These are phyloP conservation scores for Potorous gilbertii DNA, from an alignment of 2,797 vertebrate genomes.

Conservation along the genomic window DNA sequence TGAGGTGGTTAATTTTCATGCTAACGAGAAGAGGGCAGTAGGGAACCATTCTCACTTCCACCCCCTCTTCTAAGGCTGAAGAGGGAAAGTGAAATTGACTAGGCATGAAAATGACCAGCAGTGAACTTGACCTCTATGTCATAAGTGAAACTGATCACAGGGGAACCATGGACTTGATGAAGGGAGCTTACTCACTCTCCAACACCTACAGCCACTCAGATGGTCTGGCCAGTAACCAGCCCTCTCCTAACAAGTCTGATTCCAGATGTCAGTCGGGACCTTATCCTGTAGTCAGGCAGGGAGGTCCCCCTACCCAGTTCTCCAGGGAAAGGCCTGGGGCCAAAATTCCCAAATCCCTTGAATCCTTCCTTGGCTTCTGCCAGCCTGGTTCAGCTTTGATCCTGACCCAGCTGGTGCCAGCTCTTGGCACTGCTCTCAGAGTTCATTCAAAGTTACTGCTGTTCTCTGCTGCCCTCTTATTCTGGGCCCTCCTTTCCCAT, in stretches of 20 bases:
- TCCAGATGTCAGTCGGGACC: slow-evolving; percentile 67
- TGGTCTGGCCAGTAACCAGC: slow-evolving; percentile 24
- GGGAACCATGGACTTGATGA: slow-evolving; percentile 53
- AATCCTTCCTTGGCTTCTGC: slow-evolving; percentile 14
- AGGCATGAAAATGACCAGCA: slow-evolving; percentile 65
- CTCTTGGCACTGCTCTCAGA: not conserved
- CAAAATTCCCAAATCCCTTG: not conserved
- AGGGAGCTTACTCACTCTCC: slow-evolving; percentile 55
- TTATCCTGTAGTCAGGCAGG: slow-evolving; percentile 1
- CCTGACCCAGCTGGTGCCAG: not conserved
- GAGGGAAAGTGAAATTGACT: slow-evolving; percentile 61
- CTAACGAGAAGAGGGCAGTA: slow-evolving; percentile 10
- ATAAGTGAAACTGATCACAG: slow-evolving; percentile 74
- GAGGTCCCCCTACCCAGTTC: slow-evolving; percentile 3
- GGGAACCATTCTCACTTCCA: not conserved
- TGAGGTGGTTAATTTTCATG: slow-evolving; percentile 3
- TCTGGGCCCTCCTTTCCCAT: not conserved
- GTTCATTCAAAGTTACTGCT: not conserved
- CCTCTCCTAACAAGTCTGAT: not conserved
- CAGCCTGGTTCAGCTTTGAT: slow-evolving; percentile 17
- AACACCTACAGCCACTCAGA: slow-evolving; percentile 69
- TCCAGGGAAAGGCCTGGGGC: slow-evolving; percentile 12
- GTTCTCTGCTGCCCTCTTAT: not conserved
- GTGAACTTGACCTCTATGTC: slow-evolving; percentile 72
- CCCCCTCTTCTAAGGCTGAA: slow-evolving; percentile 24